Evolutionary conservation across 2,888 invertebrate genomes (phyloP), one percentile per base, ranked within the genome.

Genomic region (Phengaris alcon): DNA sequence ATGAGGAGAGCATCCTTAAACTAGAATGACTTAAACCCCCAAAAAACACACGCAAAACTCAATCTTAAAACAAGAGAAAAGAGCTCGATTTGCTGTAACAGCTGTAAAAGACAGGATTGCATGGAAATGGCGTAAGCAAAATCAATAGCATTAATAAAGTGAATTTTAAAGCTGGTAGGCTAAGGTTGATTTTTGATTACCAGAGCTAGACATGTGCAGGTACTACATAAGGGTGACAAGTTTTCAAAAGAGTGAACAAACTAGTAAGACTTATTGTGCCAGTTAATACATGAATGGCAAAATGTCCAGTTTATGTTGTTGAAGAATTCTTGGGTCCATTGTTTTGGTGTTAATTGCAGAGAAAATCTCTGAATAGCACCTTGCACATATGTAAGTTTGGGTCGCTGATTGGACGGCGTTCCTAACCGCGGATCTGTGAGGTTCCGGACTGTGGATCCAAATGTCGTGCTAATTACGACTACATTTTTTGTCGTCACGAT

Each of bases 201-300:
- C 69, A 70, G 51, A 9, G 9, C 5, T 2, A 35, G 12, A 68
- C 59, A 75, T 57, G 57, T 57, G 54, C 8, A 52, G 54, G 77
- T 74, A 74, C 35, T 35, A 35, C 35, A 35, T 69, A 73, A 76
- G 76, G 77, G 76, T 79, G 78, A 79, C 80, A 81, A 79, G 78
- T 79, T 79, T 80, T 80, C 78, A 80, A 79, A 81, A 82, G 77
- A 82, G 78, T 79, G 79, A 82, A 81, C 79, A 77, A 82, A 81
- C 81, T 79, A 80, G 80, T 82, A 80, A 82, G 80, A 79, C 79
- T 81, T 82, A 83, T 82, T 83, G 80, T 81, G 80, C 83, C 77
- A 80, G 80, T 81, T 82, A 78, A 79, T 77, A 78, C 80, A 80
- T 81, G 80, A 82, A 77, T 77, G 78, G 77, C 77, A 78, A 82